These are phyloP conservation scores for Thamnaconus septentrionalis DNA, from an alignment of 2,113 vertebrate genomes.

Conservation along the genomic window DNA sequence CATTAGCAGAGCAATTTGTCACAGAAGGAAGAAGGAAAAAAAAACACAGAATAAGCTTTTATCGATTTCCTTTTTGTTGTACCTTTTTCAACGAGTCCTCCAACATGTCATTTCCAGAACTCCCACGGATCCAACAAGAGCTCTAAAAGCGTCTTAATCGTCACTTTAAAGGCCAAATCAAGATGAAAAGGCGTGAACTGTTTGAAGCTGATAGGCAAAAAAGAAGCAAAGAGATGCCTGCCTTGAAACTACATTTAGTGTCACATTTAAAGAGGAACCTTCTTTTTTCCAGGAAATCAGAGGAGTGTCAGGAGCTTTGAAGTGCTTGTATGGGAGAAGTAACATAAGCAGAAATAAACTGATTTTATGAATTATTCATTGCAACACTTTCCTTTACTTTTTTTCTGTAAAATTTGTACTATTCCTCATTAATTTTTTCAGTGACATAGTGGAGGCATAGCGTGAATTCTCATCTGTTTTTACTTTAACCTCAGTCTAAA, in stretches of 20 bases:
- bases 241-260: constrained; percentile 57
- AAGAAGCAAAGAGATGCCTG: constrained; percentile 47
- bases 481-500: no score
- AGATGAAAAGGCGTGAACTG: constrained; percentile 39
- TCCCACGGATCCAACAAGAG: constrained; percentile 31
- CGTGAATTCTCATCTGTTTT: no score
- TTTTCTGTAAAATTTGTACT: no score
- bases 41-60: constrained; percentile 23
- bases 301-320: constrained; percentile 52
- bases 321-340: constrained; percentile 21
- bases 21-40: neutral
- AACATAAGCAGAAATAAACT: neutral
- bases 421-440: no score
- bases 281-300: constrained; percentile 19
- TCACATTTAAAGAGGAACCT: constrained; percentile 47
- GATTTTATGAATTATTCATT: no score
- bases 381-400: no score
- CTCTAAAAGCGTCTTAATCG: constrained; percentile 62
- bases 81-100: constrained; percentile 24
- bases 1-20: constrained; percentile 22
- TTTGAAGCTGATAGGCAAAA: constrained; percentile 27
- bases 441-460: no score
- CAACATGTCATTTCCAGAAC: constrained; percentile 24
- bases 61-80: constrained; percentile 28
- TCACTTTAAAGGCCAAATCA: constrained; percentile 57